Evolutionary conservation across 2,113 vertebrate species (phyloP).

Genomic region (Nothobranchius kuhntae): DNA sequence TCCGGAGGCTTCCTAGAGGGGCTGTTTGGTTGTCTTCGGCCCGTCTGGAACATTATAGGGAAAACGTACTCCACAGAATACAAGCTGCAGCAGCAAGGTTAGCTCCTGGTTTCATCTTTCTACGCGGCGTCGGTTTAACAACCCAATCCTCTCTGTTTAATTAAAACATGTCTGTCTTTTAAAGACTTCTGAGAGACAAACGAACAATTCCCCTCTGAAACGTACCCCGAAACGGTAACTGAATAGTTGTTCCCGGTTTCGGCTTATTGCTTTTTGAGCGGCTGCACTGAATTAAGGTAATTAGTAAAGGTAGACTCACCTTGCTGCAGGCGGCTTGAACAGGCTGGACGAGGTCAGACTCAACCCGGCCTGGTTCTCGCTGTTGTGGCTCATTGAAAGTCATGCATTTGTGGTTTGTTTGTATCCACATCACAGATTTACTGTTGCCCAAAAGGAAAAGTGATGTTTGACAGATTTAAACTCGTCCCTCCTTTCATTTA

Average conservation of each 20-base stretch:
- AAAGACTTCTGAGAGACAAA: slow-evolving; percentile 25
- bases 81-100: slow-evolving; percentile 98
- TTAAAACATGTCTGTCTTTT: slow-evolving; percentile 7
- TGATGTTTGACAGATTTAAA: neutral
- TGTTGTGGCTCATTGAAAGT: slow-evolving; percentile 17
- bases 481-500: no score
- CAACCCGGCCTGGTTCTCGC: slow-evolving; percentile 25
- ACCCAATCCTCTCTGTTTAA: slow-evolving; percentile 8
- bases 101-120: slow-evolving; percentile 41
- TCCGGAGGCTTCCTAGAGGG: slow-evolving; percentile 95
- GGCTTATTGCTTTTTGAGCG: slow-evolving; percentile 6
- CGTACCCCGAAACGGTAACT: slow-evolving; percentile 28
- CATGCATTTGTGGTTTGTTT: neutral
- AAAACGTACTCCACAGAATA: slow-evolving; percentile 98
- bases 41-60: slow-evolving; percentile 98
- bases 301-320: slow-evolving; percentile 50
- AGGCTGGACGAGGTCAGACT: slow-evolving; percentile 41
- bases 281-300: slow-evolving; percentile 53
- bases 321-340: slow-evolving; percentile 33
- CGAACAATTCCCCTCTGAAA: slow-evolving; percentile 9
- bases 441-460: neutral
- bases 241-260: slow-evolving; percentile 23
- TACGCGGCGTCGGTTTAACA: neutral
- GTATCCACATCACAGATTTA: neutral
- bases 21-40: slow-evolving; percentile 93